Conservation (phyloP, 2,797 vertebrate genomes). For the Sarcoramphus papa region DNA sequence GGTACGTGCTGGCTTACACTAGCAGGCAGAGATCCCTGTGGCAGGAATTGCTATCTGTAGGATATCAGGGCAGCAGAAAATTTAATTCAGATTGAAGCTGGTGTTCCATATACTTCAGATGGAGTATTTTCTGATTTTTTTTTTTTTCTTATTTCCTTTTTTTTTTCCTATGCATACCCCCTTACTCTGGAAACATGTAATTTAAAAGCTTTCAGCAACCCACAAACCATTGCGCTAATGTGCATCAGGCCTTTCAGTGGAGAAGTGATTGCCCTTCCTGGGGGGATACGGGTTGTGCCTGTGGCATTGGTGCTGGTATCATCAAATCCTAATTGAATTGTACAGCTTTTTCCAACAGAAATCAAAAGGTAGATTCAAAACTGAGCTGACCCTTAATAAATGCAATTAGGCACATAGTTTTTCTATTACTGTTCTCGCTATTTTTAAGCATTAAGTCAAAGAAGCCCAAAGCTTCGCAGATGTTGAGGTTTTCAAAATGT, state of each 20-base stretch:
- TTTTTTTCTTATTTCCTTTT: not conserved
- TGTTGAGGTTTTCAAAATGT: not conserved
- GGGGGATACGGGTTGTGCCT: not conserved
- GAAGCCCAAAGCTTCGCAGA: not conserved
- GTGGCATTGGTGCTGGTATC: not conserved
- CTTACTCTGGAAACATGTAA: not conserved
- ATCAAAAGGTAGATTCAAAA: conserved; percentile 26
- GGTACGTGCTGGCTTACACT: not conserved
- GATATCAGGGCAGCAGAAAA: not conserved
- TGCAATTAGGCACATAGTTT: not conserved
- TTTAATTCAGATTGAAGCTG: not conserved
- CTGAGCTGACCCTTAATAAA: not conserved
- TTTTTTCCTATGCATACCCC: not conserved
- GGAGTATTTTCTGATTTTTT: not conserved
- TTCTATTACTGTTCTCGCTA: not conserved
- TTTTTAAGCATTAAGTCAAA: not conserved
- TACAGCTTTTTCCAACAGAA: not conserved
- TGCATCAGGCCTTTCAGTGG: not conserved
- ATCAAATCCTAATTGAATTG: not conserved
- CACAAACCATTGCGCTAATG: conserved; percentile 10
- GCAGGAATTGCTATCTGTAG: not conserved
- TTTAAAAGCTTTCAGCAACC: conserved; percentile 44
- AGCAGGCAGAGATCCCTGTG: accelerated
- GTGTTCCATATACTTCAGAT: not conserved
- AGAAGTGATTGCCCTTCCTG: conserved; percentile 19